phyloP scores from a whole-genome alignment of 2,113 vertebrate genomes.

The Cathartes aura region DNA sequence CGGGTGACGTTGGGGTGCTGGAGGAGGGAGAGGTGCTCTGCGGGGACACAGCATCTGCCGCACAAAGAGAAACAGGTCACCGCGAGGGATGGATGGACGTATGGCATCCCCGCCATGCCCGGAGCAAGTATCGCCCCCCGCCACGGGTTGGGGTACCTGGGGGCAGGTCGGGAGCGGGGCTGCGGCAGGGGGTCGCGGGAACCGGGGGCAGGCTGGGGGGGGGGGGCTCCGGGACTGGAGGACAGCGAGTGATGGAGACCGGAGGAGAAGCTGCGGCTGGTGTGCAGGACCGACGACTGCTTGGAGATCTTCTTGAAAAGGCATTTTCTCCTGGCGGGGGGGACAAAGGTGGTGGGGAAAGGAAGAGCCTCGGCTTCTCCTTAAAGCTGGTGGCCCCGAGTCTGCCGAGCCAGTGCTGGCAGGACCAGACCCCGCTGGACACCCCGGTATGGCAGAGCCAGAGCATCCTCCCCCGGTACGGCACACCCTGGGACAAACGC shows the following conservation, averaged over 20 bases:
- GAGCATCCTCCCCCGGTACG: not conserved
- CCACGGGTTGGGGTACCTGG: slow-evolving; percentile 65
- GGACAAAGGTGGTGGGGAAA: not conserved
- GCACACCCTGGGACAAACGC: fast-evolving
- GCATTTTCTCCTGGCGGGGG: slow-evolving; percentile 80
- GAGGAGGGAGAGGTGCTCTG: slow-evolving; percentile 91
- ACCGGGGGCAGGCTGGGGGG: slow-evolving; percentile 94
- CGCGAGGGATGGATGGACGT: not conserved
- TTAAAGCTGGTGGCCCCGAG: not conserved
- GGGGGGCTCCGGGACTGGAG: slow-evolving; percentile 94
- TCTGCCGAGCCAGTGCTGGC: not conserved
- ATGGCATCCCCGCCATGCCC: not conserved
- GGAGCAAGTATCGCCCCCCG: not conserved
- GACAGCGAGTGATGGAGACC: slow-evolving; percentile 95
- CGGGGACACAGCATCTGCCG: slow-evolving; percentile 84
- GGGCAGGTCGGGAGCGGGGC: slow-evolving; percentile 85
- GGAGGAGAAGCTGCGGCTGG: slow-evolving; percentile 94
- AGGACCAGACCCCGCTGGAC: not conserved
- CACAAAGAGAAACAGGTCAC: slow-evolving; percentile 14
- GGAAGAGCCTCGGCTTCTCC: not conserved
- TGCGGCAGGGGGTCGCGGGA: slow-evolving; percentile 86
- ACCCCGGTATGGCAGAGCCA: fast-evolving
- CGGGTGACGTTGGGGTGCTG: slow-evolving; percentile 92
- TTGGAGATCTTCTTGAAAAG: slow-evolving; percentile 94
- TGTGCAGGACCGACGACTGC: slow-evolving; percentile 88